Evolutionary conservation across 2,888 invertebrate species (phyloP).

Genomic region (Encarsia formosa): DNA sequence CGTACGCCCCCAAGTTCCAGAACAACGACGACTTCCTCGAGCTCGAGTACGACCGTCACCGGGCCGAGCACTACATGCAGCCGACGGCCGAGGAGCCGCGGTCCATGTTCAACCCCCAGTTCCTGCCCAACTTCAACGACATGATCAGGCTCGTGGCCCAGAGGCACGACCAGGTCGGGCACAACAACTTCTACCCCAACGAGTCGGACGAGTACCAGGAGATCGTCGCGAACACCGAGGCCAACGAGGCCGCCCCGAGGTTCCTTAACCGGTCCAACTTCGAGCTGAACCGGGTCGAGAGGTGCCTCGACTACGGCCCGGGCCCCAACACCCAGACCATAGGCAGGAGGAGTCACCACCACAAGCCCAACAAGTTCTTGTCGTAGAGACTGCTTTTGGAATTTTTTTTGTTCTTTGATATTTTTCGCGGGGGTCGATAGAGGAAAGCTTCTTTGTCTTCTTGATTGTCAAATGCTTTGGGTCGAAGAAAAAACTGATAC

Average conservation of each 20-base stretch:
- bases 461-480: no score
- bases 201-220: conserved; percentile 29
- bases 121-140: conserved; percentile 47
- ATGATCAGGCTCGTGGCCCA: conserved; percentile 41
- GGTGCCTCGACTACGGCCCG: conserved; percentile 1
- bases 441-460: no score
- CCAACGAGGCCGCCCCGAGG: conserved; percentile 3
- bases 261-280: conserved; percentile 16
- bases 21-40: conserved; percentile 14
- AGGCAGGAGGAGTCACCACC: conserved; percentile 8
- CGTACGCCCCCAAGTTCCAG: conserved; percentile 13
- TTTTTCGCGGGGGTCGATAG: no score
- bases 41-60: conserved; percentile 15
- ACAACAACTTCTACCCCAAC: conserved; percentile 14
- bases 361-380: conserved; percentile 13
- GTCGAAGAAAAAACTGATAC: no score
- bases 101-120: conserved; percentile 47
- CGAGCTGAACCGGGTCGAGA: conserved; percentile 18
- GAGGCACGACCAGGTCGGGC: conserved; percentile 22
- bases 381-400: conserved; percentile 18
- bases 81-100: conserved; percentile 29
- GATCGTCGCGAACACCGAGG: conserved; percentile 24
- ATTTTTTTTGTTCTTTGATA: no score
- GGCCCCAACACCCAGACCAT: conserved; percentile 6
- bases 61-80: conserved; percentile 41